phyloP scores from a whole-genome alignment of 2,888 invertebrate genomes.

The Eutolmus rufibarbis region DNA sequence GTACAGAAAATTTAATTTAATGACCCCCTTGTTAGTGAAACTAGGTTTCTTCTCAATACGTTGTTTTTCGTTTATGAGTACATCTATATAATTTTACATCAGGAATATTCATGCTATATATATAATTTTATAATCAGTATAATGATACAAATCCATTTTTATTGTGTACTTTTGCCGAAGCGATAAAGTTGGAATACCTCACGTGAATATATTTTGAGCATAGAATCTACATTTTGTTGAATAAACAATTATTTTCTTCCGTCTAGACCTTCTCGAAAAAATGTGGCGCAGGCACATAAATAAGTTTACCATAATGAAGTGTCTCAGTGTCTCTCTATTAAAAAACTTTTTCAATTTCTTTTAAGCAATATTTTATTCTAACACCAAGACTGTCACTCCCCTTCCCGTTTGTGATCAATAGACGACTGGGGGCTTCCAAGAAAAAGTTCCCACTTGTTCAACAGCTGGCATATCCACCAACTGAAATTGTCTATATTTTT shows the following conservation, averaged over 20 bases:
- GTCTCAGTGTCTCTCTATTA: neutral
- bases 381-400: neutral
- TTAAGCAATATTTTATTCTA: slow-evolving; percentile 3
- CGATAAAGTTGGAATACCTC: neutral
- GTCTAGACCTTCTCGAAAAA: neutral
- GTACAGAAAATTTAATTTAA: no score
- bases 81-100: no score
- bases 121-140: no score
- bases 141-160: no score
- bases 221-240: neutral
- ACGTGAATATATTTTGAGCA: neutral
- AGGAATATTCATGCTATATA: no score
- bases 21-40: no score
- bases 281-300: neutral
- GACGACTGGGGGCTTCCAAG: neutral
- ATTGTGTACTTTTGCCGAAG: neutral
- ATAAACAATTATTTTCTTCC: neutral
- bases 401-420: neutral
- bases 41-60: no score
- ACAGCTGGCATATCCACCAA: neutral
- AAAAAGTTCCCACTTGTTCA: neutral
- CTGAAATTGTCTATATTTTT: neutral
- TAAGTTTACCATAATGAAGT: neutral
- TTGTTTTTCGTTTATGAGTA: no score
- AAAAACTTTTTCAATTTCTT: slow-evolving; percentile 39